phyloP scores from a whole-genome alignment of 2,797 vertebrate species.

The Taeniopygia guttata region DNA sequence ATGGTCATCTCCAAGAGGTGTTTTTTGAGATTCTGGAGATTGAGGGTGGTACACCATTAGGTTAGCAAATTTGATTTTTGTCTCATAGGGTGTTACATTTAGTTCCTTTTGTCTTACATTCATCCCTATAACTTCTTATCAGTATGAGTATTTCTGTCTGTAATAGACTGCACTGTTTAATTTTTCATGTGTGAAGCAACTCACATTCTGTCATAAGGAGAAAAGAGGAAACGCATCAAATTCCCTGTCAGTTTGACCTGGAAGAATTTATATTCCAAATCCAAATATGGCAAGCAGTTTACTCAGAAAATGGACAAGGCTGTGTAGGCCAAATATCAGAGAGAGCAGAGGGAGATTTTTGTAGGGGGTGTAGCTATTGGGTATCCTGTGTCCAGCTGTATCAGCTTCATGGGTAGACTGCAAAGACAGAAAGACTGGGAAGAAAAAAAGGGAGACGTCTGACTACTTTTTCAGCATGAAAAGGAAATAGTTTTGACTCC shows the following conservation, averaged over 20 bases:
- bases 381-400: not conserved
- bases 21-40: not conserved
- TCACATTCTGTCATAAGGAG: not conserved
- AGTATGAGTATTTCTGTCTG: not conserved
- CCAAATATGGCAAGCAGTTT: not conserved
- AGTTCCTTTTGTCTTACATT: not conserved
- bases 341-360: not conserved
- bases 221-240: not conserved
- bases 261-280: not conserved
- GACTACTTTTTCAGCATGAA: not conserved
- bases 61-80: not conserved
- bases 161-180: not conserved
- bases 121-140: not conserved
- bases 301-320: not conserved
- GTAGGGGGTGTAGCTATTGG: fast-evolving
- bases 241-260: not conserved
- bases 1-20: not conserved
- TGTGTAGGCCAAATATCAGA: not conserved
- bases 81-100: not conserved
- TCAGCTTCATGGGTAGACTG: not conserved
- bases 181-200: not conserved
- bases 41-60: not conserved
- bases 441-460: not conserved
- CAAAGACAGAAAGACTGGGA: not conserved
- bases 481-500: not conserved